Evolutionary conservation across 2,113 vertebrate species (phyloP).

Genomic region (Pelodiscus sinensis): DNA sequence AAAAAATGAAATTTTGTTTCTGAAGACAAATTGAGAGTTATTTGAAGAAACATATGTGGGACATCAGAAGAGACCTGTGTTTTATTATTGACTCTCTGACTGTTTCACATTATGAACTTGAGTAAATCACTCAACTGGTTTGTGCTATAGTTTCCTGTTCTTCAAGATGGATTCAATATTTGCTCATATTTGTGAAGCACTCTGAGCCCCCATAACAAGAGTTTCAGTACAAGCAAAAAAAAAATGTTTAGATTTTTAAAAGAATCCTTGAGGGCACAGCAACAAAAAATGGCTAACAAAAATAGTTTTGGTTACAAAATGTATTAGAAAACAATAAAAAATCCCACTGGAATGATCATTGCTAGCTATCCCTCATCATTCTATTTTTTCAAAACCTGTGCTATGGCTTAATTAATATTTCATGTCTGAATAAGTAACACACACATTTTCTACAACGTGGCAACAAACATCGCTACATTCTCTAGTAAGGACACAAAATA

Average conservation of each 20-base stretch:
- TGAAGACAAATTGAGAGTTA: not conserved
- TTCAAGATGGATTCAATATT: conserved; percentile 12
- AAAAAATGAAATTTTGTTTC: not conserved
- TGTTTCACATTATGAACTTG: rapidly evolving
- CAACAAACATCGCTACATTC: not conserved
- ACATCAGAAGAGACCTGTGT: not conserved
- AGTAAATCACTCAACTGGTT: not conserved
- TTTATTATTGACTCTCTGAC: not conserved
- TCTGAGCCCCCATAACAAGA: not conserved
- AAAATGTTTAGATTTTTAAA: not conserved
- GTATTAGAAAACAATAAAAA: not conserved
- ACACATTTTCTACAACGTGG: not conserved
- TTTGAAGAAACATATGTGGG: not conserved
- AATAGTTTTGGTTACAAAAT: not conserved
- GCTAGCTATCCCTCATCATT: not conserved
- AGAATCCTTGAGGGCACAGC: not conserved
- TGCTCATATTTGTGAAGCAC: not conserved
- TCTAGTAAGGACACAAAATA: not conserved
- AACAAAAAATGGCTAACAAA: not conserved
- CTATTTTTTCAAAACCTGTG: not conserved
- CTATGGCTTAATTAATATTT: not conserved
- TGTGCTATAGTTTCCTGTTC: not conserved
- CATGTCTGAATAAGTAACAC: not conserved
- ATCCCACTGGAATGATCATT: not conserved
- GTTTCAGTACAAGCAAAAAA: not conserved